Base-by-base conservation (phyloP, 2,888 invertebrate species). In the Agriotes lineatus region DNA sequence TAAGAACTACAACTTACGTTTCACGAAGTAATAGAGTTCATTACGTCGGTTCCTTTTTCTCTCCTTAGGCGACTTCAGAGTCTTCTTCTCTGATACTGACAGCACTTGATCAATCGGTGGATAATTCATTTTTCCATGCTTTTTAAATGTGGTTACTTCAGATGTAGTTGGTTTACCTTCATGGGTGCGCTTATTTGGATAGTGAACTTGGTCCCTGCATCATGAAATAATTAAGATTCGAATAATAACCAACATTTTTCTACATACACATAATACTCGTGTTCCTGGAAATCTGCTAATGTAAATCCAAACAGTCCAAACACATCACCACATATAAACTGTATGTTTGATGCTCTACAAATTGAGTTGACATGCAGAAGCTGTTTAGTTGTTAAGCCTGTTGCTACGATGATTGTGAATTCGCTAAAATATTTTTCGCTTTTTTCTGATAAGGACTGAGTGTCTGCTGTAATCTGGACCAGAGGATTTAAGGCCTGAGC, bases 301-400 rank as follows among this genome's bases (percentile, higher is more conserved):
- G 93, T 91, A 83, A 91, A 98, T 0, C 97, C 98, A 84, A 94
- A 94, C 86, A 92, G 93, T 44, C 99, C 99, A 91, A 94, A 96
- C 9, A 96, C 95, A 84, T 96, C 96, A 0, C 95, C 95, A 75
- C 93, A 92, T 76, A 96, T 93, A 80, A 98, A 96, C 80, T 95
- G 93, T 18, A 94, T 89, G 45, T 90, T 90, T 58, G 89, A 87
- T 60, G 91, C 88, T 9, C 93, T 88, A 78, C 96, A 96, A 44
- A 90, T 88, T 25, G 89, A 87, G 83, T 96, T 93, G 33, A 97
- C 89, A 71, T 91, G 90, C 59, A 92, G 85, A 54, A 95, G 83
- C 77, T 93, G 90, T 18, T 90, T 88, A 70, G 91, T 90, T 65
- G 89, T 88, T 71, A 93, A 90, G 25, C 93, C 91, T 9, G 92